These are phyloP conservation scores for Lampris megalopsis DNA, from an alignment of 2,113 vertebrate genomes.

Conservation along the genomic window DNA sequence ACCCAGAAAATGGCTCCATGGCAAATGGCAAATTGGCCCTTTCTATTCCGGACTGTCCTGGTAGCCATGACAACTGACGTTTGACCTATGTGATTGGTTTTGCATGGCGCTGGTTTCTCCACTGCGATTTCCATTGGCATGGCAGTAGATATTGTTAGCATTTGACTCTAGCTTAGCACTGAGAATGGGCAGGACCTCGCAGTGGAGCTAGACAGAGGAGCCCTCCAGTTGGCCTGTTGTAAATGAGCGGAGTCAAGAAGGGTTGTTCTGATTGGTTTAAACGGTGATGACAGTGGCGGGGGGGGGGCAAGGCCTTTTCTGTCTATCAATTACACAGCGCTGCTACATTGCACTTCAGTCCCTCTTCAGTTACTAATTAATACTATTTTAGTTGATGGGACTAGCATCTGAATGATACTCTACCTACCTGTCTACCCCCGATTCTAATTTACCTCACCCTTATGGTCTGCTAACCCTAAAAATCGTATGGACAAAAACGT, in stretches of 20 bases:
- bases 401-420: constrained; percentile 65
- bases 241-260: constrained; percentile 47
- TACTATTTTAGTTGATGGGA: constrained; percentile 60
- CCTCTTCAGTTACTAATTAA: constrained; percentile 61
- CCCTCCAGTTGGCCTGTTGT: constrained; percentile 58
- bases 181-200: constrained; percentile 80
- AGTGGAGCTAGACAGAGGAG: constrained; percentile 79
- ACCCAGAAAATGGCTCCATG: constrained; percentile 51
- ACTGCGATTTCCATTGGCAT: constrained; percentile 79
- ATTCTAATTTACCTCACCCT: constrained; percentile 41
- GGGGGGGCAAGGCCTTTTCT: constrained; percentile 73
- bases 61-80: constrained; percentile 63
- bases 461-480: constrained; percentile 51
- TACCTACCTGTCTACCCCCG: constrained; percentile 18
- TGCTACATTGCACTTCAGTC: constrained; percentile 71
- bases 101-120: constrained; percentile 82
- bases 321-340: constrained; percentile 68
- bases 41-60: constrained; percentile 57
- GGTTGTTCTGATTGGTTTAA: constrained; percentile 29
- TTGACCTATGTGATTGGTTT: constrained; percentile 72
- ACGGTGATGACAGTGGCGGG: constrained; percentile 7
- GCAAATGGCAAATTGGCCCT: constrained; percentile 38
- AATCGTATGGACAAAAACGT: constrained; percentile 51
- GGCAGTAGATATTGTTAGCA: constrained; percentile 66
- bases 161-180: constrained; percentile 72